Evolutionary conservation across 2,888 invertebrate genomes (phyloP), one percentile per base, ranked within the genome.

Genomic region (Monochamus alternatus): DNA sequence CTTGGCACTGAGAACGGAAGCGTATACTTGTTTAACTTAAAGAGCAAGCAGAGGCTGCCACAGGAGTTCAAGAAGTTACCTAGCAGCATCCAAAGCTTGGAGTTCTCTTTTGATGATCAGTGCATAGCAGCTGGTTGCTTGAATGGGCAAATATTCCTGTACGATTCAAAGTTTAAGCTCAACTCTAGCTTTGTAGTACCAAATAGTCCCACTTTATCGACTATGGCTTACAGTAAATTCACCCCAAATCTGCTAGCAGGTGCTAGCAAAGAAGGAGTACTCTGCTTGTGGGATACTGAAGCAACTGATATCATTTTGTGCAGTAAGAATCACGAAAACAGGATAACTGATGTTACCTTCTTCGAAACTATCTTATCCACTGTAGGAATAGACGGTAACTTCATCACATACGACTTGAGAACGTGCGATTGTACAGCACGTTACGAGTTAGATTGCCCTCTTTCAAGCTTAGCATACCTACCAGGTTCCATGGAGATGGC

Each of bases 31-130:
- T 86, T 85, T 75, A 85, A 87, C 72, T 68, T 79, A 32, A 67
- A 64, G 44, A 32, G 22, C 10, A 72, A 59, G 44, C 66, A 55
- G 43, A 65, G n/a, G 22, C 52, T 63, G 5, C 9, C 71, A 1
- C 73, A 66, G 1, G 62, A 62, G 14, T 66, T 66, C 31, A 73
- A 59, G 51, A 77, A 74, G 30, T 76, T 85, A 38, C 85, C 86
- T 14, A 76, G 80, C 8, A 67, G 78, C 3, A 81, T 87, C 43
- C 81, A 82, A 60, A 79, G 84, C 69, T 74, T 88, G 55, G 83
- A 85, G 22, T 87, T 85, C 73, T 84, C 84, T 2, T 74, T 75
- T 5, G 81, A 85, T 30, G 87, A 87, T 75, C 80, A 79, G 12
- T 81, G 82, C 72, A 69, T 85, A n/a, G 81, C 81, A 7, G 81